These are phyloP conservation scores for Agonopterix subpropinquella DNA, from an alignment of 2,888 invertebrate species.

Conservation along the genomic window DNA sequence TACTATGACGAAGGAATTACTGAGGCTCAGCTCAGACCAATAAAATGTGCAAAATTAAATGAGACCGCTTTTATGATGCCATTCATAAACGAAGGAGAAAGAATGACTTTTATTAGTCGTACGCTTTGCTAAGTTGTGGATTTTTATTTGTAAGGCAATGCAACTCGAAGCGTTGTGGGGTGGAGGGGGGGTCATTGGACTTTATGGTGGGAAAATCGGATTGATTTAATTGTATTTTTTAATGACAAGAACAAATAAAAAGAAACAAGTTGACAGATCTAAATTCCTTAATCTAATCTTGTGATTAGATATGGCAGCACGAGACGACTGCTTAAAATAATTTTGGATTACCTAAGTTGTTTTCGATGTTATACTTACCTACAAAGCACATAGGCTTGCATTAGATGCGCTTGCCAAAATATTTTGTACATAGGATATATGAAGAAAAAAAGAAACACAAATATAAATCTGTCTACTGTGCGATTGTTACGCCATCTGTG, in stretches of 20 bases:
- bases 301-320: too few relatives aligned
- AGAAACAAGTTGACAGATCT: too few relatives aligned
- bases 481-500: conserved; percentile 1
- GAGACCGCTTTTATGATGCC: conserved; percentile 16
- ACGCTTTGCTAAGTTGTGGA: conserved; percentile 13
- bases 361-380: too few relatives aligned
- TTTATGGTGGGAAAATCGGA: conserved; percentile 39
- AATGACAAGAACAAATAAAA: too few relatives aligned
- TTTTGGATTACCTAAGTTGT: too few relatives aligned
- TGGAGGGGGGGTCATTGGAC: conserved; percentile 27
- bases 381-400: too few relatives aligned
- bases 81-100: conserved; percentile 22
- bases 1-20: neutral
- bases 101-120: conserved; percentile 26
- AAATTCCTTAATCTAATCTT: too few relatives aligned
- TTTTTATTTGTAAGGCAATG: conserved; percentile 42
- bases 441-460: neutral
- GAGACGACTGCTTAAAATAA: too few relatives aligned
- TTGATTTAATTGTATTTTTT: conserved; percentile 13
- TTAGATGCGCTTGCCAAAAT: too few relatives aligned
- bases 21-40: neutral
- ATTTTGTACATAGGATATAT: neutral
- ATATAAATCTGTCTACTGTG: conserved; percentile 4
- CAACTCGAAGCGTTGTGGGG: conserved; percentile 44
- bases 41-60: conserved; percentile 13